Percentiles rank a stretch among this genome's conserved stretches.
Conservation (phyloP, 2,888 invertebrate genomes). For the Epinotia ramella region DNA sequence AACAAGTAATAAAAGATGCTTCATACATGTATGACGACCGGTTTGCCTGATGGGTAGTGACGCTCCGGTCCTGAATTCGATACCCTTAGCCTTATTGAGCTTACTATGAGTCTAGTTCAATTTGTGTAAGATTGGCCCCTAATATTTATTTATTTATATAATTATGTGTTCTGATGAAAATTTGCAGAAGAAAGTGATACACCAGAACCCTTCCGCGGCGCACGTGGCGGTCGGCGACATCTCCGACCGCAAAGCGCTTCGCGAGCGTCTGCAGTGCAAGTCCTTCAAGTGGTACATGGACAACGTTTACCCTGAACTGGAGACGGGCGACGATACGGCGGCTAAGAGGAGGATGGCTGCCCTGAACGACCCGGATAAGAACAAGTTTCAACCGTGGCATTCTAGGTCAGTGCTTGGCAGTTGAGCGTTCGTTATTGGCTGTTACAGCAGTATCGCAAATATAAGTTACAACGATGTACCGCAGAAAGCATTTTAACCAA, state of each 20-base stretch:
- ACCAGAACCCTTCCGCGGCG: slow-evolving; percentile 86
- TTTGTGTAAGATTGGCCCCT: too few species aligned
- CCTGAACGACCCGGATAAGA: slow-evolving; percentile 84
- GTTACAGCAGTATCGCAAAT: too few species aligned
- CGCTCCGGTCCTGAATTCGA: too few species aligned
- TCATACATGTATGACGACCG: too few species aligned
- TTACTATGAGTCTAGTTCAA: too few species aligned
- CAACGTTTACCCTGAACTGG: slow-evolving; percentile 93
- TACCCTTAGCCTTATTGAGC: too few species aligned
- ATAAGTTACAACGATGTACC: too few species aligned
- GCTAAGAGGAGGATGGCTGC: slow-evolving; percentile 85
- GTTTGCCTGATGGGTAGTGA: too few species aligned
- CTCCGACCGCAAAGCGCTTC: slow-evolving; percentile 88
- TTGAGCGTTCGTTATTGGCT: neutral
- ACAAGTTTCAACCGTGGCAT: slow-evolving; percentile 93
- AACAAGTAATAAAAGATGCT: too few species aligned
- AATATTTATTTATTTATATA: neutral
- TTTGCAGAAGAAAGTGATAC: slow-evolving; percentile 90
- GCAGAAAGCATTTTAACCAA: too few species aligned
- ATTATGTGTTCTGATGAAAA: neutral
- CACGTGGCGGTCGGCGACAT: slow-evolving; percentile 91
- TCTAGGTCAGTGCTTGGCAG: slow-evolving; percentile 77
- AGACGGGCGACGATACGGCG: slow-evolving; percentile 86
- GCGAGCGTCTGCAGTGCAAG: slow-evolving; percentile 91
- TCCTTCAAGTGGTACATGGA: slow-evolving; percentile 95